phyloP scores from a whole-genome alignment of 2,888 invertebrate species.

The Trisateles emortualis region DNA sequence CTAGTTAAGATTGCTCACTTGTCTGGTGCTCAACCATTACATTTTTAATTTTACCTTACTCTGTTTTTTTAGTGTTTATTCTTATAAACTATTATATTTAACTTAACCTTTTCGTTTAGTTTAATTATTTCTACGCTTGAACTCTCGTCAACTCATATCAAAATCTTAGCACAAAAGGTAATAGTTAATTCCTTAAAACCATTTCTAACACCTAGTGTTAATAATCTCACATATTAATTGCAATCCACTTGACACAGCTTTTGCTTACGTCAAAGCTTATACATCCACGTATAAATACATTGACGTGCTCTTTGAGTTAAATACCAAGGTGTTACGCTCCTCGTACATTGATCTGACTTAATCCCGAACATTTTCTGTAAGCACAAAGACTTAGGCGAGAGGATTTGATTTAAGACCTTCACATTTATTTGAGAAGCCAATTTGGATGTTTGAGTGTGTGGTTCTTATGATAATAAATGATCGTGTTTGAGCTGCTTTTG shows the following conservation, averaged over 20 bases:
- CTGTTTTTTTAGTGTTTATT: too few species aligned
- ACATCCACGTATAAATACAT: background rate
- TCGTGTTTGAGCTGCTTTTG: background rate
- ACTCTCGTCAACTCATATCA: too few species aligned
- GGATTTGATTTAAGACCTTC: conserved; percentile 16
- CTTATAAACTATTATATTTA: too few species aligned
- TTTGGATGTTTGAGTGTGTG: background rate
- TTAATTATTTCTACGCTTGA: too few species aligned
- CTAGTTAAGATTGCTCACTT: too few species aligned
- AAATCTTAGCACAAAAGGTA: too few species aligned
- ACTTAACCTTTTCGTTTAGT: too few species aligned
- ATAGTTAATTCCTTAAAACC: too few species aligned
- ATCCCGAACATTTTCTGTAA: conserved; percentile 21
- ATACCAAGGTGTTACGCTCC: conserved; percentile 11
- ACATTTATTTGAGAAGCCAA: conserved; percentile 8
- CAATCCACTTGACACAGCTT: background rate
- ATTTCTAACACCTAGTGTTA: too few species aligned
- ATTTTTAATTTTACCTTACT: too few species aligned
- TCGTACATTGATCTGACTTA: conserved; percentile 26
- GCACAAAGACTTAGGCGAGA: conserved; percentile 12
- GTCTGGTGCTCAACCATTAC: too few species aligned
- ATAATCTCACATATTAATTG: background rate
- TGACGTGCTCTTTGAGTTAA: conserved; percentile 3
- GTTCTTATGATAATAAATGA: background rate
- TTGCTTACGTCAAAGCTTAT: background rate